Evolutionary conservation across 2,888 invertebrate genomes (phyloP), one percentile per base, ranked within the genome.

Genomic region (Ephialtes manifestator): DNA sequence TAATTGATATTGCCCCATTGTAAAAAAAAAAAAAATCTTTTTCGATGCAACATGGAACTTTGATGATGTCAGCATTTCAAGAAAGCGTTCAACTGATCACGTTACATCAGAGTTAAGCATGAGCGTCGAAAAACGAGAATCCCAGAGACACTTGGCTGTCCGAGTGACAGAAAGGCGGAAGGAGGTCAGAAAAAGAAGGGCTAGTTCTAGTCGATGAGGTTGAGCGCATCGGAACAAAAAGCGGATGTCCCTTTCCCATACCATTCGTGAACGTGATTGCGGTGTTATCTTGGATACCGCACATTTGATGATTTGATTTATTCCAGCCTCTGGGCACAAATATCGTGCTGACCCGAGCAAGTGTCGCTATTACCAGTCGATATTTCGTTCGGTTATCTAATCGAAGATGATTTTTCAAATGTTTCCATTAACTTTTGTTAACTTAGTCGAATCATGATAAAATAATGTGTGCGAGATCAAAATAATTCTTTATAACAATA

Each of bases 291-390:
- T 15, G 60, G 70, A 60, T 71, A 77, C 53, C 82, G 76, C 58
- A 72, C 43, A 71, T 77, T 72, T 71, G 77, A 72, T 72, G 48
- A 67, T 24, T 51, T 82, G 82, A 77, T 82, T 82, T 65, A 82
- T 82, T 24, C 71, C n/a, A 70, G 46, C 60, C 77, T 72, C 60
- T 2, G 75, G 81, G 81, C 58, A 70, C 18, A 68, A 80, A 76
- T 81, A 81, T 81, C 68, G 76, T 43, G 81, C 75, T 76, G 75
- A 76, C 75, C 53, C 39, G 39, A 39, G 81, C 81, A 68, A 67
- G 60, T 13, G 28, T 58, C 28, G 28, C 13, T 15, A 58, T 58
- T 28, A 58, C 15, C 58, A 4, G 28, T 13, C 28, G 58, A 58
- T 58, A 58, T 58, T 58, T 58, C 11, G 4, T 15, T 28, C 28